A percentile compares a stretch with the other conserved stretches of the same genome.
These are phyloP conservation scores for Calameuta idolon DNA, from an alignment of 2,888 invertebrate species.

Conservation along the genomic window DNA sequence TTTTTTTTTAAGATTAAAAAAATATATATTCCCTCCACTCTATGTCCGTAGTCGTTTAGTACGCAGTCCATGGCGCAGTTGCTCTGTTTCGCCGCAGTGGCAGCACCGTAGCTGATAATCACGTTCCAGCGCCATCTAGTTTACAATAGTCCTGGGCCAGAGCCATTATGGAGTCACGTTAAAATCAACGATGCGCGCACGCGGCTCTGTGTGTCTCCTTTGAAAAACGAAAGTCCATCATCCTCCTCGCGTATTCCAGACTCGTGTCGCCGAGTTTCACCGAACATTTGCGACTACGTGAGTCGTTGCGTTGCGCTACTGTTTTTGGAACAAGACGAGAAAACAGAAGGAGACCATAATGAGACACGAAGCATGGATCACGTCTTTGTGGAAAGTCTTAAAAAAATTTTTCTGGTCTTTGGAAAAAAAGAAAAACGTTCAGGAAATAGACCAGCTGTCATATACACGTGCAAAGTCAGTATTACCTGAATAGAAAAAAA, in stretches of 20 bases:
- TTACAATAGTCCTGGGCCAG: not conserved
- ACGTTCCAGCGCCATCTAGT: not conserved
- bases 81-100: not conserved
- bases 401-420: not conserved
- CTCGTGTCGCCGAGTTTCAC: constrained; percentile 61
- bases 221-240: constrained; percentile 53
- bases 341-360: not conserved
- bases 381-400: not conserved
- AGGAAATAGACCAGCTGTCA: not conserved
- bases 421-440: not conserved
- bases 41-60: too few species aligned
- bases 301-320: constrained; percentile 15
- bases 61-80: too few species aligned
- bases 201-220: constrained; percentile 1
- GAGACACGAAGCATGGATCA: not conserved
- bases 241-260: constrained; percentile 59
- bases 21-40: not conserved
- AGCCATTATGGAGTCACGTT: not conserved
- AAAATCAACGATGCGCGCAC: constrained; percentile 1
- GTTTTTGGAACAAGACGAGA: not conserved
- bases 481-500: not conserved
- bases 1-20: not conserved
- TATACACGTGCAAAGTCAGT: not conserved
- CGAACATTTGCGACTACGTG: constrained; percentile 45
- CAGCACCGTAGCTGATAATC: not conserved